Percentiles rank a stretch among this genome's conserved stretches.
Evolutionary conservation across 2,797 vertebrate species (phyloP).

Genomic region (Ctenochaetus hawaiiensis): DNA sequence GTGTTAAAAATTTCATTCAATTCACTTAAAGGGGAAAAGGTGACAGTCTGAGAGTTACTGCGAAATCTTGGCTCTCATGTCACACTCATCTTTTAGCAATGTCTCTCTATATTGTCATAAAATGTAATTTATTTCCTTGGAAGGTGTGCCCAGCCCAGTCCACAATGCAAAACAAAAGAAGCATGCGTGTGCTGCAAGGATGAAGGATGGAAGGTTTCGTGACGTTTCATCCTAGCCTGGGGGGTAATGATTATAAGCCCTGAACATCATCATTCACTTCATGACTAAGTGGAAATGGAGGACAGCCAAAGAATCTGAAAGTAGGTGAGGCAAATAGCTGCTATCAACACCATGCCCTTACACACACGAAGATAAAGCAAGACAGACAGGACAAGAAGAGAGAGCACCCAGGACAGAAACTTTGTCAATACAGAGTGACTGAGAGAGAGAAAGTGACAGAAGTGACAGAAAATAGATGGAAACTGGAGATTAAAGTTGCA

Average conservation of each 20-base stretch:
- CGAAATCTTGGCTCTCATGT: background rate
- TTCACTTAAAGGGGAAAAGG: constrained; percentile 1
- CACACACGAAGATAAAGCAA: background rate
- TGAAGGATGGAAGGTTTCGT: constrained; percentile 56
- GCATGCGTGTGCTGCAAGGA: constrained; percentile 12
- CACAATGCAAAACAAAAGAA: constrained; percentile 22
- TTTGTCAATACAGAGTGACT: background rate
- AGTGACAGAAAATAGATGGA: constrained; percentile 6
- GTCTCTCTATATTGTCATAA: constrained; percentile 13
- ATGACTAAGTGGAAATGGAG: constrained; percentile 65
- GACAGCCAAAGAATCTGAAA: constrained; percentile 45
- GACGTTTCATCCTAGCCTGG: constrained; percentile 42
- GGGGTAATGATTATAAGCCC: constrained; percentile 49
- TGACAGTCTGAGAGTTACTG: background rate
- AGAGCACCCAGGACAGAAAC: background rate
- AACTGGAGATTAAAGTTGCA: background rate
- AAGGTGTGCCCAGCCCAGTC: constrained; percentile 22
- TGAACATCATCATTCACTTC: constrained; percentile 55
- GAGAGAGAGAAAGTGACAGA: background rate
- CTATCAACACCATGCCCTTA: constrained; percentile 28
- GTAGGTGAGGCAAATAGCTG: constrained; percentile 51
- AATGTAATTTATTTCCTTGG: constrained; percentile 36
- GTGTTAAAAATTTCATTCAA: constrained; percentile 3
- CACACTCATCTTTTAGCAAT: constrained; percentile 35
- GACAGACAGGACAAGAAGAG: background rate